Conservation (phyloP, 2,888 invertebrate genomes). For the Scaeva pyrastri region DNA sequence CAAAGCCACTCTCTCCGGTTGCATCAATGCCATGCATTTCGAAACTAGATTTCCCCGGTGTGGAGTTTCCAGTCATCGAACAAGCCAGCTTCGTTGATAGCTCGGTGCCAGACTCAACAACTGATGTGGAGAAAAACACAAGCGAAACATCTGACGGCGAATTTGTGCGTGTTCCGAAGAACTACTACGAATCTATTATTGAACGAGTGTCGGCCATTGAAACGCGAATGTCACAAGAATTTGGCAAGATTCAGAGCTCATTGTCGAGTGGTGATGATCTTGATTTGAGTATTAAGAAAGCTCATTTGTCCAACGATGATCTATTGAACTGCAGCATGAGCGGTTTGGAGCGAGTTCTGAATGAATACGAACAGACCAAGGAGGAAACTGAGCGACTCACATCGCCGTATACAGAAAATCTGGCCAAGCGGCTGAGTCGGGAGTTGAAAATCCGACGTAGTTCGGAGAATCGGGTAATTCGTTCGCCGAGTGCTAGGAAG, state of each 20-base stretch:
- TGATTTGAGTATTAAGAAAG: slow-evolving; percentile 75
- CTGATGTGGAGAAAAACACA: slow-evolving; percentile 60
- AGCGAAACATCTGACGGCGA: slow-evolving; percentile 85
- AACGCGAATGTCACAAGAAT: slow-evolving; percentile 88
- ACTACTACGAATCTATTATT: slow-evolving; percentile 91
- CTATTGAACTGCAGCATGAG: slow-evolving; percentile 64
- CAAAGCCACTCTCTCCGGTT: slow-evolving; percentile 84
- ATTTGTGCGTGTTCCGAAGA: slow-evolving; percentile 89
- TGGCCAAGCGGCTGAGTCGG: slow-evolving; percentile 89
- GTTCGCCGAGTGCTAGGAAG: slow-evolving; percentile 92
- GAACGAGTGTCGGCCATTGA: slow-evolving; percentile 90
- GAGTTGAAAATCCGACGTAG: slow-evolving; percentile 90
- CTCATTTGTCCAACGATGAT: slow-evolving; percentile 59
- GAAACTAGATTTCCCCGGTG: slow-evolving; percentile 57
- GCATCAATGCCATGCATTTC: slow-evolving; percentile 83
- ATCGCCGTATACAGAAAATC: slow-evolving; percentile 86
- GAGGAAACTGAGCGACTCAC: slow-evolving; percentile 86
- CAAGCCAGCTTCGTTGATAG: slow-evolving; percentile 48
- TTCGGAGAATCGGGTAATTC: slow-evolving; percentile 88
- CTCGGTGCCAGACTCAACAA: slow-evolving; percentile 60
- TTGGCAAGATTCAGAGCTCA: slow-evolving; percentile 82
- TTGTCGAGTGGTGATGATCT: slow-evolving; percentile 54
- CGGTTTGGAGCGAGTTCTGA: slow-evolving; percentile 88
- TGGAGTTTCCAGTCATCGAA: slow-evolving; percentile 37
- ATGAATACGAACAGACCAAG: slow-evolving; percentile 89